phyloP scores from a whole-genome alignment of 2,113 vertebrate genomes.

The Chaetorhynchus papuensis region DNA sequence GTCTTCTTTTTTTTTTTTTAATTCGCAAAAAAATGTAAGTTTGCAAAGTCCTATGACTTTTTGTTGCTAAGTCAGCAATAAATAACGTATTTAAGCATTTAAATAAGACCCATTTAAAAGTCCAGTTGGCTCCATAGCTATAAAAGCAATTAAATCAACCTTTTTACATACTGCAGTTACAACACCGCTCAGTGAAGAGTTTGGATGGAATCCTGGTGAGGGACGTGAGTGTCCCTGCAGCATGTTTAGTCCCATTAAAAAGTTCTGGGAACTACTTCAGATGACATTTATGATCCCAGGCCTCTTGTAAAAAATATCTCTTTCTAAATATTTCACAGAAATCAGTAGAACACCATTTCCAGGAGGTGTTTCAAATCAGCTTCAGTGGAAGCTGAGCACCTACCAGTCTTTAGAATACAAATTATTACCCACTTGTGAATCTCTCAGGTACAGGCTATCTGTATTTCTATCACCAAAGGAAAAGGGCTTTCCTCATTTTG shows the following conservation, averaged over 20 bases:
- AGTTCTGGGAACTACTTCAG: neutral
- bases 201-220: neutral
- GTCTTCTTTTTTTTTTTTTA: neutral
- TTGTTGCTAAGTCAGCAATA: neutral
- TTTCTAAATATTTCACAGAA: conserved; percentile 19
- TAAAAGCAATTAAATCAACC: neutral
- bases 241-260: neutral
- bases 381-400: neutral
- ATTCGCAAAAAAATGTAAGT: neutral
- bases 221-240: neutral
- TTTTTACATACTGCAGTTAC: neutral
- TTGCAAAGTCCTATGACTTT: neutral
- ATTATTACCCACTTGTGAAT: neutral
- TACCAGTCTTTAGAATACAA: neutral
- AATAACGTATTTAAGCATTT: neutral
- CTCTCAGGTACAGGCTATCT: neutral
- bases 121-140: neutral
- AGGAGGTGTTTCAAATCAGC: neutral
- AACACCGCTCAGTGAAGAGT: neutral
- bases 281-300: neutral
- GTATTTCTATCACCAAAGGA: neutral
- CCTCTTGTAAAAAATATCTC: neutral
- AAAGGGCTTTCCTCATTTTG: neutral
- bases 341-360: neutral
- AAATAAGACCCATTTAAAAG: neutral